Conservation (phyloP, 2,888 invertebrate genomes). For the Erpobdella octoculata region DNA sequence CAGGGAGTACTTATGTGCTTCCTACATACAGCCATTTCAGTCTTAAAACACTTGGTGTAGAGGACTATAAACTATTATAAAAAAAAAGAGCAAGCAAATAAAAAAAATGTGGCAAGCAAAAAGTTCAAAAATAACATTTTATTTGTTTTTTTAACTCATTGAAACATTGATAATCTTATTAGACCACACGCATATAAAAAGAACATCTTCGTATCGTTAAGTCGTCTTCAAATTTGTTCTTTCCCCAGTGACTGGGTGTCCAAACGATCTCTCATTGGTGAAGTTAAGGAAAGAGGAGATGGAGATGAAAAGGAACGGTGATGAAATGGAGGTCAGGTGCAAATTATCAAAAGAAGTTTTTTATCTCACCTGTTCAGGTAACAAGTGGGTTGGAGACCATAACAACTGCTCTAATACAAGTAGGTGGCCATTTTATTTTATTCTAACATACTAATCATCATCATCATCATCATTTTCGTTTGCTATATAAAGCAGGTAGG, state of each 20-base stretch:
- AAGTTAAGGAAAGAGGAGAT: constrained; percentile 6
- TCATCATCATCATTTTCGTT: no score
- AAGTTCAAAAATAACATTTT: no score
- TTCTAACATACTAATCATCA: no score
- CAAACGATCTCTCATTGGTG: neutral
- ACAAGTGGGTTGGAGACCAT: constrained; percentile 24
- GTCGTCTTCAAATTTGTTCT: neutral
- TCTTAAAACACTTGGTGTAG: no score
- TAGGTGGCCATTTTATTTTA: neutral
- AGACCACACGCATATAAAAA: neutral
- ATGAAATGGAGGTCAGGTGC: constrained; percentile 22
- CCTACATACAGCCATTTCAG: no score
- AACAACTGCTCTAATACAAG: constrained; percentile 19
- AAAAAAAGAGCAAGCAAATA: no score
- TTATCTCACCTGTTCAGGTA: constrained; percentile 27
- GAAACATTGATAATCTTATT: no score
- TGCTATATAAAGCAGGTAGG: no score
- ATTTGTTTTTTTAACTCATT: no score
- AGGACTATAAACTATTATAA: no score
- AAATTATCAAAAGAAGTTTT: constrained; percentile 11
- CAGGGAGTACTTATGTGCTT: no score
- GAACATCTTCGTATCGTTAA: neutral
- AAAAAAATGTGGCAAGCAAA: no score
- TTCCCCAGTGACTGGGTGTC: constrained; percentile 26
- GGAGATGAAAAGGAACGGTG: constrained; percentile 8